Conservation (phyloP, 2,888 invertebrate species). For the Drosophila paranaensis region DNA sequence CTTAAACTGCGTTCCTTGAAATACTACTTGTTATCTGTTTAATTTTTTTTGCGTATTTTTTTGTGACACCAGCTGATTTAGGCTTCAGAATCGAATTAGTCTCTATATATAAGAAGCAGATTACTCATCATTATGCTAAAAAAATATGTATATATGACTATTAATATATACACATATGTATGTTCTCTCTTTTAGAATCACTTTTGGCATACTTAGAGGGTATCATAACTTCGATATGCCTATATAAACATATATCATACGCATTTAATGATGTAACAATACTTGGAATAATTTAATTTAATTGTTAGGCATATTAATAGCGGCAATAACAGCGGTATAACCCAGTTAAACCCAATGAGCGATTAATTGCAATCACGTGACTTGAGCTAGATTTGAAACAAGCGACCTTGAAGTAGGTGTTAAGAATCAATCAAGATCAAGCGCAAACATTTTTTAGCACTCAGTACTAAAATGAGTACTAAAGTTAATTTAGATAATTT, state of each 20-base stretch:
- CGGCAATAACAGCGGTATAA: not conserved
- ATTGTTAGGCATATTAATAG: conserved; percentile 2
- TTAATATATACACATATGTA: not conserved
- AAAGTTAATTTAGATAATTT: not conserved
- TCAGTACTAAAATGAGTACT: not conserved
- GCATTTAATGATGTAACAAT: conserved; percentile 7
- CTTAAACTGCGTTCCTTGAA: too few species aligned
- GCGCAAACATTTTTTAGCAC: not conserved
- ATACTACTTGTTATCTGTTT: too few species aligned
- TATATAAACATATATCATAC: not conserved
- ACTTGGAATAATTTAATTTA: not conserved
- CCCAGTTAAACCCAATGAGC: not conserved
- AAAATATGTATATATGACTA: too few species aligned
- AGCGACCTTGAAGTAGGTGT: not conserved
- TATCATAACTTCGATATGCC: not conserved
- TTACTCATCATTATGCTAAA: too few species aligned
- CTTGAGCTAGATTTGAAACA: not conserved
- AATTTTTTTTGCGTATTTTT: not conserved
- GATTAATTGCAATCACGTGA: not conserved
- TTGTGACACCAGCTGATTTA: not conserved
- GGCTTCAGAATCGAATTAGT: not conserved
- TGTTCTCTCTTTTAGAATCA: not conserved
- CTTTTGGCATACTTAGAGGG: not conserved
- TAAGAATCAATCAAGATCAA: not conserved
- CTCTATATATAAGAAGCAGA: too few species aligned